A percentile compares a stretch with the other conserved stretches of the same genome.
These are phyloP conservation scores for Nipponacmea schrenckii DNA, from an alignment of 2,888 invertebrate genomes.

Conservation along the genomic window DNA sequence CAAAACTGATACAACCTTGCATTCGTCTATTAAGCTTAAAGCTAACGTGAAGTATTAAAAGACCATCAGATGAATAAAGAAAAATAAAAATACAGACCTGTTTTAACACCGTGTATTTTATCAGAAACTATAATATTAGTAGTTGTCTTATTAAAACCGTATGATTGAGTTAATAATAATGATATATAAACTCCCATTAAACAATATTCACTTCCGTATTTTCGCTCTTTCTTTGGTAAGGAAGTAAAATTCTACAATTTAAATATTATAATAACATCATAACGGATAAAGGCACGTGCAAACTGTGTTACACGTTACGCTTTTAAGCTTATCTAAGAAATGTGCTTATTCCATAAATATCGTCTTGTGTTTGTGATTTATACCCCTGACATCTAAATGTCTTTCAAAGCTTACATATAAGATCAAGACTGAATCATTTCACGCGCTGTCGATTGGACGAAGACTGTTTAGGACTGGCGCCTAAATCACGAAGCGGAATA, in stretches of 20 bases:
- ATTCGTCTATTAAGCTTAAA: background rate
- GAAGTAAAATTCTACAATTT: constrained; percentile 36
- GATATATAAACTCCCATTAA: constrained; percentile 56
- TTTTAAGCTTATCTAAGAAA: too few relatives aligned
- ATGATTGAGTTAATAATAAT: constrained; percentile 44
- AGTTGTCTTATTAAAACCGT: constrained; percentile 42
- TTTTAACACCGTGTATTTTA: constrained; percentile 36
- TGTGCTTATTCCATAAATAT: too few relatives aligned
- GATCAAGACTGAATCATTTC: too few relatives aligned
- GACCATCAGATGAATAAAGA: background rate
- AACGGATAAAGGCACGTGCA: too few relatives aligned
- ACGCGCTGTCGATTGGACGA: too few relatives aligned
- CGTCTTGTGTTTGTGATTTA: too few relatives aligned
- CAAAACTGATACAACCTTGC: too few relatives aligned
- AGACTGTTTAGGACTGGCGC: too few relatives aligned
- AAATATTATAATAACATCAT: too few relatives aligned
- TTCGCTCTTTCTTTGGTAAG: constrained; percentile 25
- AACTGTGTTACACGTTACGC: too few relatives aligned
- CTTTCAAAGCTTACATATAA: too few relatives aligned
- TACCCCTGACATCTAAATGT: too few relatives aligned
- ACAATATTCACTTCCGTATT: constrained; percentile 50
- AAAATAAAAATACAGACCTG: constrained; percentile 37
- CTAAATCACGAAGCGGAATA: background rate
- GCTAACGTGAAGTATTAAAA: background rate
- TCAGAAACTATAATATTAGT: constrained; percentile 36